Evolutionary conservation across 2,888 invertebrate species (phyloP), one percentile per base, ranked within the genome.

Genomic region (Mongoloraphidia duomilia): DNA sequence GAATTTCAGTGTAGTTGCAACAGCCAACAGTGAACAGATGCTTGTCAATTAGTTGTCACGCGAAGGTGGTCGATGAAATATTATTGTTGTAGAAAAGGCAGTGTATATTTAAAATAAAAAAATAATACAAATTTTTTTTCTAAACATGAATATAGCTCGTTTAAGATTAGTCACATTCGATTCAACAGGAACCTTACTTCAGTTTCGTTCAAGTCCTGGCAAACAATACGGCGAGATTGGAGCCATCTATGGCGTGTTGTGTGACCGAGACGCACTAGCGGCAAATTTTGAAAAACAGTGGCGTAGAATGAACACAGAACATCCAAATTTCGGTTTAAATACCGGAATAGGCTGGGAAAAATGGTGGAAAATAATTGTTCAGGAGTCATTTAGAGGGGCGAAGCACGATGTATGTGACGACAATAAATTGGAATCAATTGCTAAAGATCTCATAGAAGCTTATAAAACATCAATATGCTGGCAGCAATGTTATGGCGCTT

Each of bases 101-200:
- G 26, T 6, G 26, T 6, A 26, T 26, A 38, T 38, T 38, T 38
- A 38, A 38, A 38, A 8, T 38, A 38, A 12, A 12, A 38, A 38
- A 38, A 38, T 38, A n/a, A 38, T 12, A 38, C 13, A 38, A n/a
- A n/a, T n/a, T n/a, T n/a, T n/a, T 9, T 38, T 35, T 26, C n/a
- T 26, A 49, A 50, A 48, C 54, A 73, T 75, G 73, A 67, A 65
- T 53, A 58, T 73, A 50, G 64, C 71, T 42, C 67, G 67, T 41
- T 68, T 80, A 35, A 73, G 76, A 53, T 63, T 88, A 57, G 75
- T 93, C 46, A 93, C 93, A 10, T 90, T 93, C 64, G 93, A 93
- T 67, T 83, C 86, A 47, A 92, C 89, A 11, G 87, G 88, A 57
- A 94, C 93, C 0, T 66, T 93, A 41, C 65, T 93, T 36, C 76